Evolutionary conservation across 2,113 vertebrate species (phyloP), one percentile per base, ranked within the genome.

Genomic region (Labrus mixtus): DNA sequence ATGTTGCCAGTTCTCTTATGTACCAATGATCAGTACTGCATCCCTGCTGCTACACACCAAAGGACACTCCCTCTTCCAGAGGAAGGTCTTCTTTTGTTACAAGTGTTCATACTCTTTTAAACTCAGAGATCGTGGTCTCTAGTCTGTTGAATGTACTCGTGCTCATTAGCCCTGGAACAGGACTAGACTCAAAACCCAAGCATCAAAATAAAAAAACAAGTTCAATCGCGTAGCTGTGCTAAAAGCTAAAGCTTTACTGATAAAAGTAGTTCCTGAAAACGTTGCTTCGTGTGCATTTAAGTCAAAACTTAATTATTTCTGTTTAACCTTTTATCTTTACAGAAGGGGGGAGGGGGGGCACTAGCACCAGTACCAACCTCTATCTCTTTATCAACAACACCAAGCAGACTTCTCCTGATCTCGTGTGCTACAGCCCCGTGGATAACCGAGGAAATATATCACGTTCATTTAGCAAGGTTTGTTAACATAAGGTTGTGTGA

Each of bases 381-480:
- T 19, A 45, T 3, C 3, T 22, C n/a, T 0, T 6, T 0, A 67
- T 48, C 12, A 62, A 46, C 45, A 70, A 60, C 59, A 72, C 16
- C 22, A 16, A 19, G 50, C 1, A 62, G 25, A 60, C n/a, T 39
- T 33, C n/a, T 53, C n/a, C 62, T 67, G 3, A 17, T 62, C 11
- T 41, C 33, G 37, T 29, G 13, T 16, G 55, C 79, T 16, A 64
- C 73, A 88, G 80, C 73, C 73, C 67, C 51, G 78, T 86, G 25
- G 1, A 78, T 84, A 78, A 82, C 79, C 11, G 62, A 70, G 55
- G 8, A 64, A 63, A 48, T 61, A 33, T 9, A 54, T 45, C 12
- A 77, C 50, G 60, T 57, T 11, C 9, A 57, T 13, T 60, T 17
- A 1, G 1, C 19, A 46, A 37, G 3, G 15, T 57, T 29, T 29